Percentiles rank a stretch among this genome's conserved stretches.
phyloP scores from a whole-genome alignment of 2,797 vertebrate species.

The Synaphobranchus kaupii region DNA sequence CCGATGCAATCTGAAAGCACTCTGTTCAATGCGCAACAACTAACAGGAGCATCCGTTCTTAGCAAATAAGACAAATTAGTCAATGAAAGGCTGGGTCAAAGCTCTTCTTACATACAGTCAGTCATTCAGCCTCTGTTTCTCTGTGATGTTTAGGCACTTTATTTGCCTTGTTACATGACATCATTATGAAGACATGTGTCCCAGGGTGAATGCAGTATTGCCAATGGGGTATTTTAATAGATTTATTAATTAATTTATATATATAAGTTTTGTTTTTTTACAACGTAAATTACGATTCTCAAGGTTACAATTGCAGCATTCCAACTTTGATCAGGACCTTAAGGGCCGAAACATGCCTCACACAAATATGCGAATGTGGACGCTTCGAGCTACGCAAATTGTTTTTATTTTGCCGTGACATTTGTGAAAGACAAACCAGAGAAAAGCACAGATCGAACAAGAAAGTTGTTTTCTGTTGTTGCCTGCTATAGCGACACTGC shows the following conservation, averaged over 20 bases:
- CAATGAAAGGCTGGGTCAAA: background rate
- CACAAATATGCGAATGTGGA: too few relatives aligned
- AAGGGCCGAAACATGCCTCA: background rate
- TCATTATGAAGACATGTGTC: background rate
- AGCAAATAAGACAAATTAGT: background rate
- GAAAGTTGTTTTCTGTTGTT: too few relatives aligned
- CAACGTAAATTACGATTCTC: background rate
- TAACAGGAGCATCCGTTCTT: background rate
- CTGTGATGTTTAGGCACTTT: background rate
- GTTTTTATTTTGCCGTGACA: too few relatives aligned
- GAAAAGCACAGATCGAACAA: too few relatives aligned
- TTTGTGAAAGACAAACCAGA: too few relatives aligned
- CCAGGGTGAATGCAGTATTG: background rate
- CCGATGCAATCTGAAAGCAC: background rate
- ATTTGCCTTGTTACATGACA: background rate
- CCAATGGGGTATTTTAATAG: background rate
- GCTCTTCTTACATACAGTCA: background rate
- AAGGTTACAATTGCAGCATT: background rate
- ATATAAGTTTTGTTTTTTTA: too few relatives aligned
- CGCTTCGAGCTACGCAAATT: too few relatives aligned
- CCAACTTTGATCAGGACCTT: background rate
- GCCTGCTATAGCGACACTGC: too few relatives aligned
- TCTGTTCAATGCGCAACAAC: background rate
- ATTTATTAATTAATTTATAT: too few relatives aligned
- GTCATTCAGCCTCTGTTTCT: background rate